These are phyloP conservation scores for Lepas anatifera DNA, from an alignment of 2,888 invertebrate species.

Conservation along the genomic window DNA sequence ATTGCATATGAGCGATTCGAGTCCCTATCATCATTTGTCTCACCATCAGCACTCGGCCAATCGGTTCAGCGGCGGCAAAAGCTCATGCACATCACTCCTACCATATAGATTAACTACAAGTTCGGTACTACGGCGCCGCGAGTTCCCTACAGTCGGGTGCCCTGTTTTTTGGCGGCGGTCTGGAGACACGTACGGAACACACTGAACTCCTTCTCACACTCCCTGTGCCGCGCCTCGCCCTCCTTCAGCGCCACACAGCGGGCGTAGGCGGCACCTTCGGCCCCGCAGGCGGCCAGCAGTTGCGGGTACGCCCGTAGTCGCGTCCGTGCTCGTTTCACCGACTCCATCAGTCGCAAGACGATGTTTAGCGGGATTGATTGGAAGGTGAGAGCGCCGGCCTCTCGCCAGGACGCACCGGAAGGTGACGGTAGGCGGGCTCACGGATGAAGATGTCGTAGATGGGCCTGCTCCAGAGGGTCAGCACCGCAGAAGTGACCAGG, in stretches of 20 bases:
- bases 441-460: constrained; percentile 51
- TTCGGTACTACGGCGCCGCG: too few relatives aligned
- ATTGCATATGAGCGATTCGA: too few relatives aligned
- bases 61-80: too few relatives aligned
- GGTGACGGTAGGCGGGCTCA: constrained; percentile 13
- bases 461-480: constrained; percentile 55
- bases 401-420: neutral
- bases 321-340: constrained; percentile 59
- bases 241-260: constrained; percentile 62
- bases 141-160: constrained; percentile 42
- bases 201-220: constrained; percentile 64
- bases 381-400: neutral
- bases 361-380: neutral
- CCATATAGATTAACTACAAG: too few relatives aligned
- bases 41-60: too few relatives aligned
- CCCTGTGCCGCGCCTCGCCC: constrained; percentile 53
- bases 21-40: too few relatives aligned
- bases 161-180: constrained; percentile 52
- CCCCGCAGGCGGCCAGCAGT: constrained; percentile 56
- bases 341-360: constrained; percentile 49
- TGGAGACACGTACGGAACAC: constrained; percentile 59
- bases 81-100: too few relatives aligned
- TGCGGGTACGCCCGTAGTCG: constrained; percentile 61
- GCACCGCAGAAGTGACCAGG: constrained; percentile 33
- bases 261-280: constrained; percentile 58